phyloP scores from a whole-genome alignment of 1,140 invertebrate species.

The Aleiodes sp. region DNA sequence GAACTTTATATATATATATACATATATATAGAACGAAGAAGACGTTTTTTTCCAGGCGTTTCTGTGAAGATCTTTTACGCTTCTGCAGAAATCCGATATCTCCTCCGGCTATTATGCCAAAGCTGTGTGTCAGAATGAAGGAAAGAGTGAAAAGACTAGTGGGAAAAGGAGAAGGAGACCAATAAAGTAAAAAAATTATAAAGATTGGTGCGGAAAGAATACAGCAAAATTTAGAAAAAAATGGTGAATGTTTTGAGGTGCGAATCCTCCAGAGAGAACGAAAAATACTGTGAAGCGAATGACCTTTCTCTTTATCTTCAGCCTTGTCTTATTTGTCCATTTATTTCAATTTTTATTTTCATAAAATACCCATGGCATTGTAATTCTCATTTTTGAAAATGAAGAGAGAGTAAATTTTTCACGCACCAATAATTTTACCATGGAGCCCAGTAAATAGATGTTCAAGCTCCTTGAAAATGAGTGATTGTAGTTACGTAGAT shows the following conservation, averaged over 20 bases:
- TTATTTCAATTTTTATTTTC: constrained; percentile 9
- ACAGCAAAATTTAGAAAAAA: neutral
- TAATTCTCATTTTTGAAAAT: constrained; percentile 3
- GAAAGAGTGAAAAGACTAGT: neutral
- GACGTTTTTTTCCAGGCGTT: constrained; percentile 40
- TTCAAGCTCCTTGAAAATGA: constrained; percentile 1
- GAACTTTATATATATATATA: neutral
- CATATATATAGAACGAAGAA: neutral
- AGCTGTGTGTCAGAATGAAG: constrained; percentile 19
- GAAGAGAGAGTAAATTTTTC: neutral
- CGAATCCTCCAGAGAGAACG: no score
- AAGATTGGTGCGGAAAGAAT: neutral
- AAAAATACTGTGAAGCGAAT: neutral
- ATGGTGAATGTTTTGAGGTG: no score
- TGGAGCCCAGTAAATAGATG: neutral
- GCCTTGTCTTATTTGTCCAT: constrained; percentile 2
- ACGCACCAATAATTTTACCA: neutral
- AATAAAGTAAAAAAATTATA: neutral
- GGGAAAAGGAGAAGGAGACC: neutral
- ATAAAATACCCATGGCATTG: neutral
- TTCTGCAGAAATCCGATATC: constrained; percentile 59
- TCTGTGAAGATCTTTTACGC: constrained; percentile 54
- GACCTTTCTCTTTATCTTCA: neutral
- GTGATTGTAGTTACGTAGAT: neutral
- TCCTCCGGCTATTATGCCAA: constrained; percentile 54